These are phyloP conservation scores for Brassicogethes aeneus DNA, from an alignment of 2,888 invertebrate genomes.

Conservation along the genomic window DNA sequence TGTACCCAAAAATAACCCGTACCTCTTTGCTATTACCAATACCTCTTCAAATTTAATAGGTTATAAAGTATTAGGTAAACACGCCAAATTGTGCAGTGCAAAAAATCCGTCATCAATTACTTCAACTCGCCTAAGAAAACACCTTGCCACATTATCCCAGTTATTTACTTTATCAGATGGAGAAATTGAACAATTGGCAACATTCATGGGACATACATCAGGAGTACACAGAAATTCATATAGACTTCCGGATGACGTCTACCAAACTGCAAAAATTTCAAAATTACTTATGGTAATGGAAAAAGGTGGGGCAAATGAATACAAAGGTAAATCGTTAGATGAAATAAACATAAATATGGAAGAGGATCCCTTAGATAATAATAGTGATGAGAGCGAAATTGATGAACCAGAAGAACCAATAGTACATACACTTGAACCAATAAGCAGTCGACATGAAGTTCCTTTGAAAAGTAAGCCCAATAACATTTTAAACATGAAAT, in stretches of 20 bases:
- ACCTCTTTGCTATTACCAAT: constrained; percentile 11
- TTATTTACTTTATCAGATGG: constrained; percentile 19
- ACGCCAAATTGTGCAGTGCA: constrained; percentile 14
- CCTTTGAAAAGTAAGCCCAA: neutral
- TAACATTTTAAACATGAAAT: neutral
- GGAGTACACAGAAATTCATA: constrained; percentile 15
- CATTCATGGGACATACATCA: constrained; percentile 22
- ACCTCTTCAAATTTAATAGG: constrained; percentile 10
- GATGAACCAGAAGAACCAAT: no score
- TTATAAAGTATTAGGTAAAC: constrained; percentile 15
- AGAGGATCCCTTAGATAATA: constrained; percentile 3
- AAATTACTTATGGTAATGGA: constrained; percentile 17
- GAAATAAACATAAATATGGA: constrained; percentile 15
- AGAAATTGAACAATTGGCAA: constrained; percentile 23
- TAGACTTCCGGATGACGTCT: constrained; percentile 20
- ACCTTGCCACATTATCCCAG: constrained; percentile 24
- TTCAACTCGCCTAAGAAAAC: constrained; percentile 21
- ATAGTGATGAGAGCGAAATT: constrained; percentile 8
- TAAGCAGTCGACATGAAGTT: neutral
- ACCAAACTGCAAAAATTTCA: constrained; percentile 19
- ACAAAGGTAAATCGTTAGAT: constrained; percentile 15
- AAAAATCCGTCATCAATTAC: constrained; percentile 21
- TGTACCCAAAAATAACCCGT: constrained; percentile 10
- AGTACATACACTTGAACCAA: no score
- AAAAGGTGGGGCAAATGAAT: constrained; percentile 13